Evolutionary conservation across 2,113 vertebrate genomes (phyloP), one percentile per base, ranked within the genome.

Genomic region (Gobiocypris rarus): DNA sequence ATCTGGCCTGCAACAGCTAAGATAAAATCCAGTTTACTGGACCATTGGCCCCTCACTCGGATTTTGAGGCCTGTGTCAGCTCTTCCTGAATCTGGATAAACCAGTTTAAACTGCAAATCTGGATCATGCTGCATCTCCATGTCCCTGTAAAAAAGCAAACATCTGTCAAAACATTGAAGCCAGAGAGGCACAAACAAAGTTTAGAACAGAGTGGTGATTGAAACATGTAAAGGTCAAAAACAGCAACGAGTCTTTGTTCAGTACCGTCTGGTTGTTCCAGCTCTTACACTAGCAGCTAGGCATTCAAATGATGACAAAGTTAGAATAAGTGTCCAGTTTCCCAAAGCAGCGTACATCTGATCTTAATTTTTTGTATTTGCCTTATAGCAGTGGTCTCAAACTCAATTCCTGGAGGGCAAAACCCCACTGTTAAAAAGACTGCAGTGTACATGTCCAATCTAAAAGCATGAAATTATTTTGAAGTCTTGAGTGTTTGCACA

Each of bases 1-100:
- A 95, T 95, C 84, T 95, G 94, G 85, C 94, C 94, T 0, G 94
- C 94, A 1, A 95, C 93, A 69, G 94, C 94, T 76, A 95, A 89
- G 61, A 95, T 92, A 86, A 94, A 95, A 87, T 95, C 94, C 5
- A 92, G n/a, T 89, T 95, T 95, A 84, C 79, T 94, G 0, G 92
- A 92, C 94, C 94, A 95, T 83, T 95, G 90, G 48, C 91, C 94
- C 85, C 94, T 91, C 1, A 75, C 76, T 45, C 13, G 31, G 79
- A 58, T 75, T 59, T 22, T 88, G 7, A 84, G 79, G 22, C 61
- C 73, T 38, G 83, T 73, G 38, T 82, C 45, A 0, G 43, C 41
- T 9, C 19, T 63, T 17, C 7, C 67, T 22, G 34, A 43, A 19
- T 90, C 87, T 19, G 79, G 56, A 58, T 81, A 83, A 48, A 83